A percentile compares a stretch with the other conserved stretches of the same genome.
Conservation (phyloP, 2,888 invertebrate species). For the Meta bourneti region DNA sequence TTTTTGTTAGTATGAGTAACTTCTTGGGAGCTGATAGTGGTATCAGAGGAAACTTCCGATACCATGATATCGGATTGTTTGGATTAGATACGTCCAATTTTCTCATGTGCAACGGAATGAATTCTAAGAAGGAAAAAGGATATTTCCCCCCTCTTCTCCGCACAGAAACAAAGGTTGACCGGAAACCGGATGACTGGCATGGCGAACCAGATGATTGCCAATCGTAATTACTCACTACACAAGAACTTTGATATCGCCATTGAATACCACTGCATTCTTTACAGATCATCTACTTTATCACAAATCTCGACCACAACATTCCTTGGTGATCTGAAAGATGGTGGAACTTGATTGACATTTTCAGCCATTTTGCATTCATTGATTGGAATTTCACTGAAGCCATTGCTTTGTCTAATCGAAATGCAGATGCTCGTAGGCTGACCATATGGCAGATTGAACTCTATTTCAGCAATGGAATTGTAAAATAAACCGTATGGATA, state of each 20-base stretch:
- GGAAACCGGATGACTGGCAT: conserved; percentile 63
- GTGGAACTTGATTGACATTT: too few species aligned
- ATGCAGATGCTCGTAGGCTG: too few species aligned
- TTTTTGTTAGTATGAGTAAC: not conserved
- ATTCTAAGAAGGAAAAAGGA: conserved; percentile 27
- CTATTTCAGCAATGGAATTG: too few species aligned
- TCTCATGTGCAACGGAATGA: conserved; percentile 17
- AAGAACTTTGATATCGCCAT: conserved; percentile 39
- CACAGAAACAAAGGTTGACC: conserved; percentile 65
- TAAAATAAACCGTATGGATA: too few species aligned
- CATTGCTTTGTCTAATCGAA: too few species aligned
- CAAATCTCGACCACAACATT: not conserved
- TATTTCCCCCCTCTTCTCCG: conserved; percentile 6
- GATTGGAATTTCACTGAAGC: too few species aligned
- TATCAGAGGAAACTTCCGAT: conserved; percentile 4
- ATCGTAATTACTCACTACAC: conserved; percentile 39
- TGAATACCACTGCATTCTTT: not conserved
- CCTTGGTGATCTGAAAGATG: too few species aligned
- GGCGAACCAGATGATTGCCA: conserved; percentile 47
- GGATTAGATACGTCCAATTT: conserved; percentile 7
- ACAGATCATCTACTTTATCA: not conserved
- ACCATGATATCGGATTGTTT: conserved; percentile 21
- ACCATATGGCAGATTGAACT: too few species aligned
- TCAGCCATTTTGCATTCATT: too few species aligned
- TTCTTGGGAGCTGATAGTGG: not conserved